Base-by-base conservation (phyloP, 2,113 vertebrate genomes). In the Sebastes fasciatus region DNA sequence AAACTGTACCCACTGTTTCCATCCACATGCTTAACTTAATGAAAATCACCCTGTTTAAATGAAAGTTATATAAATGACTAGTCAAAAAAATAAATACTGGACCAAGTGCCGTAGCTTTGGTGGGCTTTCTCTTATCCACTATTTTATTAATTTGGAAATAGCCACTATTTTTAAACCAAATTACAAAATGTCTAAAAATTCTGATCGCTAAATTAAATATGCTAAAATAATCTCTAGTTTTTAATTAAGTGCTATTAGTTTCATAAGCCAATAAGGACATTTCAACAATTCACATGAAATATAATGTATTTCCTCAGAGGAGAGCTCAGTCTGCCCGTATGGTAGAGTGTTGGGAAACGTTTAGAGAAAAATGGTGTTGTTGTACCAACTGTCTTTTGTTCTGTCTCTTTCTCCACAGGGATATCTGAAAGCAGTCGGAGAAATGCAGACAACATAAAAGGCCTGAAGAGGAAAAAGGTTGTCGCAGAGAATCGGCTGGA, bases 381-480 rank as follows among this genome's bases (percentile, higher is more conserved):
- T 72, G 52, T 43, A 63, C 23, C n/a, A 62, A 82, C 23, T 48
- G 6, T 49, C 4, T 0, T 16, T 77, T 34, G 34, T 61, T 70
- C 12, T 81, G 4, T 85, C 5, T 81, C 82, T 91, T 5, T 75
- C 65, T 79, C 52, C 51, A n/a, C 88, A 99, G 97, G 96, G 87
- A 89, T 94, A 86, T 87, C 96, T 21, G 97, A 97, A 84, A 91
- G 94, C 93, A 93, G 94, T 80, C 96, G 95, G 91, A 95, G 96
- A 95, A 93, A 93, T 89, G 95, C 94, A 43, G 97, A 98, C 74
- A 90, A 94, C 87, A 89, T 97, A 80, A 99, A 99, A 94, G 97
- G 98, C 86, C 95, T 99, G 84, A 99, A 99, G 92, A 96, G 98
- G 77, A 99, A 99, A 92, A 99, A 99, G 93, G 94, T 99, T 58